Evolutionary conservation across 2,113 vertebrate genomes (phyloP).

Genomic region (Chaetodon trifascialis): DNA sequence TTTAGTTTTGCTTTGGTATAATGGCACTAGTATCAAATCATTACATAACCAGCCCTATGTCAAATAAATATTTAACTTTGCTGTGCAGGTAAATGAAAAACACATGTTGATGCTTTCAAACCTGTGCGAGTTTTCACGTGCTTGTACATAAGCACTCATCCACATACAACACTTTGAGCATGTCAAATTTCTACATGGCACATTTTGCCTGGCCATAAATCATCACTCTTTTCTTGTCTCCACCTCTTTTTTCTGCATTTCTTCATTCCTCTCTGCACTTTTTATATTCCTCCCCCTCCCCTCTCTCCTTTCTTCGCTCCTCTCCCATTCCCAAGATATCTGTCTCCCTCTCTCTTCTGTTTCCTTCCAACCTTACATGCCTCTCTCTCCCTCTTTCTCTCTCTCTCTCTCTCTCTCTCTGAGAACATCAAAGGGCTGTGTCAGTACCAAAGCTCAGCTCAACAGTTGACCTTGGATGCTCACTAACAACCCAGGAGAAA

Average conservation of each 20-base stretch:
- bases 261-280: background rate
- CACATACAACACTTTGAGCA: background rate
- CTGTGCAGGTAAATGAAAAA: background rate
- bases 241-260: background rate
- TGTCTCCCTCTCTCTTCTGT: constrained; percentile 19
- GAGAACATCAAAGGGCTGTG: constrained; percentile 69
- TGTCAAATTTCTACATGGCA: background rate
- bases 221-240: background rate
- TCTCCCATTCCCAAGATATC: constrained; percentile 25
- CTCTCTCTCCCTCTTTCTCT: background rate
- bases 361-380: constrained; percentile 29
- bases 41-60: background rate
- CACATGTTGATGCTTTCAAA: background rate
- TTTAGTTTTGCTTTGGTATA: background rate
- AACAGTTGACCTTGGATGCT: constrained; percentile 77
- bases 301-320: background rate
- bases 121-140: background rate
- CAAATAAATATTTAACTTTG: background rate
- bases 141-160: background rate
- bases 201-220: background rate
- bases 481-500: constrained; percentile 64
- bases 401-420: constrained; percentile 21
- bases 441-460: constrained; percentile 62
- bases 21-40: background rate
- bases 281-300: background rate